A percentile compares a stretch with the other conserved stretches of the same genome.
These are phyloP conservation scores for Mareca penelope DNA, from an alignment of 2,797 vertebrate genomes.

Conservation along the genomic window DNA sequence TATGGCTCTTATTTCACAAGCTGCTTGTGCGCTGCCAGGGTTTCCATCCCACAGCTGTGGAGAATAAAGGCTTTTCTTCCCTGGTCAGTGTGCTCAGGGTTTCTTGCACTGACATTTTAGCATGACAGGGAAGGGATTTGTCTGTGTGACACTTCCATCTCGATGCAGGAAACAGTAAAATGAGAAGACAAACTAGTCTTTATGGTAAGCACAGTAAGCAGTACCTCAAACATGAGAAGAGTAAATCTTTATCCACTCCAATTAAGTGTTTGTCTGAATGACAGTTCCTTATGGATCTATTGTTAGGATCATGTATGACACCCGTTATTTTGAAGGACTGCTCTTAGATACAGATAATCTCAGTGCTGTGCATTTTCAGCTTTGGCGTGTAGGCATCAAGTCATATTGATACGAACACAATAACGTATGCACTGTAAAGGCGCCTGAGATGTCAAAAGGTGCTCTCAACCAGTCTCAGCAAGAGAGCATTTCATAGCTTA, in stretches of 20 bases:
- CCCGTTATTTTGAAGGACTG: not conserved
- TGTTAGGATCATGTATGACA: not conserved
- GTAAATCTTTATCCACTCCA: not conserved
- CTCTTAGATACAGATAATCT: not conserved
- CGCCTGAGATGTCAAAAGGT: not conserved
- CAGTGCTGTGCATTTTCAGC: not conserved
- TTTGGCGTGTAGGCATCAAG: not conserved
- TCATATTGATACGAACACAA: not conserved
- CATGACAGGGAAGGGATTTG: not conserved
- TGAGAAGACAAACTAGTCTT: not conserved
- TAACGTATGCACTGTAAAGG: not conserved
- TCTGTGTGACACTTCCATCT: not conserved
- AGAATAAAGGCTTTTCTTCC: not conserved
- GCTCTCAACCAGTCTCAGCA: not conserved
- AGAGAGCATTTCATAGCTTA: not conserved
- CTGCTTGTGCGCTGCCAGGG: not conserved
- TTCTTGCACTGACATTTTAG: not conserved
- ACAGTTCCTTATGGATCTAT: not conserved
- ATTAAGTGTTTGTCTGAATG: not conserved
- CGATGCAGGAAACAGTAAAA: not conserved
- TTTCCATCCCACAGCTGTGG: not conserved
- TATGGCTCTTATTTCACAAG: not conserved
- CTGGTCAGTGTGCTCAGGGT: not conserved
- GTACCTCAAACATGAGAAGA: not conserved
- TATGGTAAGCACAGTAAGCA: not conserved